Base-by-base conservation (phyloP, 2,888 invertebrate species). In the Lymantria monacha region DNA sequence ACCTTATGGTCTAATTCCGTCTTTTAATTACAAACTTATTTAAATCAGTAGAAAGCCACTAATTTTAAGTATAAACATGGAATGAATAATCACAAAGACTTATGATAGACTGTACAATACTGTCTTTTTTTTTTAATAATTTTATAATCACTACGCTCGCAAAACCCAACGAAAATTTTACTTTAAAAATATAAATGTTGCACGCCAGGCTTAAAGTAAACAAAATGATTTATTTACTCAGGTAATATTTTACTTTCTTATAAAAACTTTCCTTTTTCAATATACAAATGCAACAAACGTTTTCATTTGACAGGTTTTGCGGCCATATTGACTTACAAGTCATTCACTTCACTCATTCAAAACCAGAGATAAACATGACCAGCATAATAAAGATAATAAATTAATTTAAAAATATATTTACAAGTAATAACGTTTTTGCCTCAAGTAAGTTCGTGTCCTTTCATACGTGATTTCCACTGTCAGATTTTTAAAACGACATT, bases 41-140 rank as follows among this genome's bases (percentile, higher is more conserved):
- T 33, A 33, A 38, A 38, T n/a, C 12, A n/a, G n/a, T 12, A 38
- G 7, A 22, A 38, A n/a, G 38, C 7, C 38, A 33, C 11, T 38
- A 38, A 36, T 36, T 22, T 38, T 12, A n/a, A 38, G 54, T 51
- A 46, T 53, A 48, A 46, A 46, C 37, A 43, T 66, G 66, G 69
- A 69, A 69, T 69, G 64, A 57, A 59, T 50, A 55, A 63, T 68
- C 62, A 66, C 66, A 48, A 58, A 55, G 58, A 52, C 61, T 60
- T 49, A 54, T 43, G 53, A 61, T 46, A 59, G 51, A 55, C 53
- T 55, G 55, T 60, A 68, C 48, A 59, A 47, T 57, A 58, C 33
- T 46, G 62, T 61, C 57, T 61, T 65, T 66, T 57, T 38, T 61
- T 65, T 66, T 57, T 38, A 38, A 38, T 12, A 33, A 10, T 33